These are phyloP conservation scores for Drosophila antonietae DNA, from an alignment of 2,888 invertebrate species.

Conservation along the genomic window DNA sequence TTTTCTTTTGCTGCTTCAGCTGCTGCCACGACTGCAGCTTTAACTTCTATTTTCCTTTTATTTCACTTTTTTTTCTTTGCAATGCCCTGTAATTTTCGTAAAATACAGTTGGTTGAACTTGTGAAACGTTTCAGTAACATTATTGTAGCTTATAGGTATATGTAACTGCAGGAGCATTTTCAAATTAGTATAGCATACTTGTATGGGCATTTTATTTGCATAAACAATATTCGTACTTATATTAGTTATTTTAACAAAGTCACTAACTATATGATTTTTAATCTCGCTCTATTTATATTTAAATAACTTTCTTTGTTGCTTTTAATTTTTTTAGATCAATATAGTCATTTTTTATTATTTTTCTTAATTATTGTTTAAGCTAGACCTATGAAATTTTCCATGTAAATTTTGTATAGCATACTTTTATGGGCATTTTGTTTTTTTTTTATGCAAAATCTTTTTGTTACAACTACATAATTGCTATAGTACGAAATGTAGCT, in stretches of 20 bases:
- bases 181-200: no score
- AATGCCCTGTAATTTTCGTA: constrained; percentile 7
- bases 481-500: no score
- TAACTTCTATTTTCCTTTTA: constrained; percentile 32
- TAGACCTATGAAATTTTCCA: background rate
- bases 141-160: background rate
- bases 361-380: no score
- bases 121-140: background rate
- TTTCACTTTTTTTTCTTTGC: constrained; percentile 21
- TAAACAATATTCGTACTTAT: no score
- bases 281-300: no score
- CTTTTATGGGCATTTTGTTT: constrained; percentile 1
- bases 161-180: no score
- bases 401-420: background rate
- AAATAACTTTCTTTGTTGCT: no score
- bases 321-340: background rate
- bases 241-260: no score
- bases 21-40: background rate
- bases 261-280: no score
- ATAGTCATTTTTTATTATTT: background rate
- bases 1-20: constrained; percentile 40
- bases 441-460: no score
- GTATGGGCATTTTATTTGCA: no score
- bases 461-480: no score
- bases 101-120: background rate